Evolutionary conservation across 2,888 invertebrate genomes (phyloP).

Genomic region (Polia nebulosa): DNA sequence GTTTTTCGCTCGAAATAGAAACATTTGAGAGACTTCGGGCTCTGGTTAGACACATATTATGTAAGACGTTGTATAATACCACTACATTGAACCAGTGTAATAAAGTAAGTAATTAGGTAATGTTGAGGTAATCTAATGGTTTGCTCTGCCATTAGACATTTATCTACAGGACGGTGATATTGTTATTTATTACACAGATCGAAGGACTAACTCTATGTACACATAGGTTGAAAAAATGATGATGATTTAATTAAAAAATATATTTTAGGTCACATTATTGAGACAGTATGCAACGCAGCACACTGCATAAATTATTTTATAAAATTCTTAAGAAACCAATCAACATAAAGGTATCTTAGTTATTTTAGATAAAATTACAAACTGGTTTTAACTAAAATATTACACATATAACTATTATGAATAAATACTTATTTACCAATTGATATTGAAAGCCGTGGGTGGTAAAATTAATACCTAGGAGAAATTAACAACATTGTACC

Average conservation of each 20-base stretch:
- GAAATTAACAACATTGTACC: slow-evolving; percentile 4
- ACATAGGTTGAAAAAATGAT: no score
- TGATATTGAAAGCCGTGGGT: neutral
- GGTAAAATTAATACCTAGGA: slow-evolving; percentile 8
- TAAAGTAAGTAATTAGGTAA: no score
- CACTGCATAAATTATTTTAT: neutral
- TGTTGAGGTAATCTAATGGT: no score
- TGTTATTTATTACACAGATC: no score
- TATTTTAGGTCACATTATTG: neutral
- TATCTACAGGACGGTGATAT: no score
- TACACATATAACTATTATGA: slow-evolving; percentile 4
- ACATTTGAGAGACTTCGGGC: no score
- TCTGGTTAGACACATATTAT: no score
- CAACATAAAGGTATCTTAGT: slow-evolving; percentile 32
- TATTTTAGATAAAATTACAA: slow-evolving; percentile 41
- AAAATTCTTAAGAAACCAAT: slow-evolving; percentile 26
- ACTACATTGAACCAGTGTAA: no score
- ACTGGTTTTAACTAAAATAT: slow-evolving; percentile 32
- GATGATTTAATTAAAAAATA: neutral
- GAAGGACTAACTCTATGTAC: no score
- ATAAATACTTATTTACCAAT: slow-evolving; percentile 23
- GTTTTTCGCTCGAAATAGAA: no score
- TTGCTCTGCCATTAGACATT: no score
- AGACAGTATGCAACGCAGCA: neutral
- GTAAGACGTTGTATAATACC: no score